phyloP scores from a whole-genome alignment of 2,113 vertebrate species.

The Lutjanus erythropterus region DNA sequence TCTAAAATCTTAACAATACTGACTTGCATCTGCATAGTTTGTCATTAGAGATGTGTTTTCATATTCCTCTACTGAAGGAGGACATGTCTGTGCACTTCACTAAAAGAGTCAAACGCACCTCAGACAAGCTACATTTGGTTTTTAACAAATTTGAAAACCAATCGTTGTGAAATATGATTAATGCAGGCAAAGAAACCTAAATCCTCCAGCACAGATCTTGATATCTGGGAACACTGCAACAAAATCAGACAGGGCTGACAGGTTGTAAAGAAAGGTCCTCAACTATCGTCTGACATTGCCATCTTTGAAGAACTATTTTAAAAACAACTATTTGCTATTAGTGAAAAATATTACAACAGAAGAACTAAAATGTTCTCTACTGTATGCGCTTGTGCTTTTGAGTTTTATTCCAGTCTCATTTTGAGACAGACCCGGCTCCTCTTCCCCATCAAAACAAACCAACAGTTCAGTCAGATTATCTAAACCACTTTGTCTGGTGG shows the following conservation, averaged over 20 bases:
- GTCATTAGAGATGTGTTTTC: too few relatives aligned
- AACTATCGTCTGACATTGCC: slow-evolving; percentile 8
- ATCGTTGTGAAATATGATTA: too few relatives aligned
- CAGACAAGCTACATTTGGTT: too few relatives aligned
- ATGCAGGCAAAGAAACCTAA: too few relatives aligned
- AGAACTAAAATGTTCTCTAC: neutral
- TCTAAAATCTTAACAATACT: too few relatives aligned
- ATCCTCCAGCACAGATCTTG: too few relatives aligned
- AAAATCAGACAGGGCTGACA: neutral
- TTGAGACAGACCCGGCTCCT: neutral
- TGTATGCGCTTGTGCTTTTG: neutral
- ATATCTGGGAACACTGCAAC: too few relatives aligned
- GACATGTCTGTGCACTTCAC: too few relatives aligned
- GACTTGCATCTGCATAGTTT: too few relatives aligned
- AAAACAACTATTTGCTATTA: neutral
- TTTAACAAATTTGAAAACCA: too few relatives aligned
- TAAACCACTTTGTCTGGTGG: neutral
- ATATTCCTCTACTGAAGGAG: too few relatives aligned
- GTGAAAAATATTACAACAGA: neutral
- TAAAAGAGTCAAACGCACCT: too few relatives aligned
- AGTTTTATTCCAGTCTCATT: neutral
- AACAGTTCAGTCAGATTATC: neutral
- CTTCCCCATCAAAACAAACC: neutral
- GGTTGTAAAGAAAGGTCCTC: slow-evolving; percentile 1
- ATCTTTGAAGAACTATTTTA: slow-evolving; percentile 32